A percentile compares a stretch with the other conserved stretches of the same genome.
Conservation (phyloP, 2,797 vertebrate species). For the Danio aesculapii region DNA sequence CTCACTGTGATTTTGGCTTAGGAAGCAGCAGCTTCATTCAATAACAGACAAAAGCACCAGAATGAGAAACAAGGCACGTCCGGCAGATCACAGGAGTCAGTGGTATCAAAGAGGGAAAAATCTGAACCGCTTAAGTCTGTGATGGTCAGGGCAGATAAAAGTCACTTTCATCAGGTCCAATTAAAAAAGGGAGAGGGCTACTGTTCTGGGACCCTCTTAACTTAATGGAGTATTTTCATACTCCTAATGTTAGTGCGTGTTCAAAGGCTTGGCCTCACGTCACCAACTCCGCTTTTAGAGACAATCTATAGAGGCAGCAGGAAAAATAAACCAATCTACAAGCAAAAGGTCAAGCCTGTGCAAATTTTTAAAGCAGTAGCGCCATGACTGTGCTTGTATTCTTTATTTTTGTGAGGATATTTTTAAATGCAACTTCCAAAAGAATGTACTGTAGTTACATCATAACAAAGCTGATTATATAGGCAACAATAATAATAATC, state of each 20-base stretch:
- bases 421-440: background rate
- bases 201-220: conserved; percentile 67
- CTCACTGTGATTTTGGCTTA: conserved; percentile 27
- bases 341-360: conserved; percentile 16
- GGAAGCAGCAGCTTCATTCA: background rate
- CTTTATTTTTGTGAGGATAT: background rate
- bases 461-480: no score
- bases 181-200: conserved; percentile 72
- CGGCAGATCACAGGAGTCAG: conserved; percentile 77
- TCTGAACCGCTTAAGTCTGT: conserved; percentile 77
- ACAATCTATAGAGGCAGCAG: conserved; percentile 13
- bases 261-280: conserved; percentile 14
- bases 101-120: conserved; percentile 78
- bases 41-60: conserved; percentile 59
- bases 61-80: conserved; percentile 69
- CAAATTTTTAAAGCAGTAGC: conserved; percentile 1
- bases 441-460: no score
- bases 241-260: conserved; percentile 47
- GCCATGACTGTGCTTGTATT: no score
- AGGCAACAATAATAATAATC: no score
- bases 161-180: conserved; percentile 81
- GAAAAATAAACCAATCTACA: conserved; percentile 22
- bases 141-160: conserved; percentile 67
- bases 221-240: conserved; percentile 71
- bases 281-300: conserved; percentile 6